Conservation (phyloP, 2,797 vertebrate genomes). For the Rhinophrynus dorsalis region DNA sequence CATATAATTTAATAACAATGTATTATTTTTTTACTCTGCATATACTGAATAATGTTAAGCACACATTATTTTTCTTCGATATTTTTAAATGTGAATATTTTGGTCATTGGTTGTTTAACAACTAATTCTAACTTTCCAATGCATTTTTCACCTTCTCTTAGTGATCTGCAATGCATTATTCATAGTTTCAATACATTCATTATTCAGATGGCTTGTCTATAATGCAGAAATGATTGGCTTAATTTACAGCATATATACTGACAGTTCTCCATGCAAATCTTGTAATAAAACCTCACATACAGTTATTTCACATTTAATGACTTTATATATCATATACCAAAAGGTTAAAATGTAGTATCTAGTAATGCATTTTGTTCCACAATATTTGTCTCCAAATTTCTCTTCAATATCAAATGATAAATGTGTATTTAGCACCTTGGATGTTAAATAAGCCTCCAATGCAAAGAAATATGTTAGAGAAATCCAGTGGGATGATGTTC, state of each 20-base stretch:
- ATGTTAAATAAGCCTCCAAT: too few relatives aligned
- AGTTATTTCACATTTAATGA: slow-evolving; percentile 16
- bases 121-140: slow-evolving; percentile 38
- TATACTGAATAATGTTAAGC: too few relatives aligned
- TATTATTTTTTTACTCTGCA: too few relatives aligned
- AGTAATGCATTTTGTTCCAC: not conserved
- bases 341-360: not conserved
- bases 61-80: not conserved
- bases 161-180: slow-evolving; percentile 38
- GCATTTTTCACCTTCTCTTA: slow-evolving; percentile 31
- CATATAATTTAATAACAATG: too few relatives aligned
- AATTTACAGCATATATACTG: slow-evolving; percentile 41
- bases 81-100: slow-evolving; percentile 23
- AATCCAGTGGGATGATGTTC: too few relatives aligned
- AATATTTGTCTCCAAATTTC: not conserved
- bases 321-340: not conserved
- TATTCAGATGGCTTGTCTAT: slow-evolving; percentile 42
- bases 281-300: slow-evolving; percentile 22
- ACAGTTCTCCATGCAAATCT: slow-evolving; percentile 39
- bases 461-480: too few relatives aligned
- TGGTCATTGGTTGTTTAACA: slow-evolving; percentile 18
- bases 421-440: too few relatives aligned
- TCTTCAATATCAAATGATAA: too few relatives aligned
- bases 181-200: slow-evolving; percentile 24
- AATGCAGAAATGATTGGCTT: slow-evolving; percentile 41